These are phyloP conservation scores for Labeo rohita DNA, from an alignment of 2,113 vertebrate species.

Conservation along the genomic window DNA sequence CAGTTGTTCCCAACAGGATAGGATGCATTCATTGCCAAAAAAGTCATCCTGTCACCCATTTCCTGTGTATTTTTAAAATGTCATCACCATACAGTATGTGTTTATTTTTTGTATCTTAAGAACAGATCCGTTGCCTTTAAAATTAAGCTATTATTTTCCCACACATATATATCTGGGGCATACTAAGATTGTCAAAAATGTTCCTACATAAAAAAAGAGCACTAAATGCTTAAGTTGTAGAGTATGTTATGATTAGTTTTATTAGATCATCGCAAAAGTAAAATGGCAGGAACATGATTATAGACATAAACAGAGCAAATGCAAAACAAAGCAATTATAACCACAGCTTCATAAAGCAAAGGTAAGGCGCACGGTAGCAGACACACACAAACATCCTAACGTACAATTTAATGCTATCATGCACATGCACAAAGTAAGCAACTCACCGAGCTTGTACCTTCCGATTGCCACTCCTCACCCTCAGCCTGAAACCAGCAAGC, in stretches of 20 bases:
- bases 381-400: background rate
- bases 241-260: background rate
- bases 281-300: background rate
- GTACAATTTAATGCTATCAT: background rate
- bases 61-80: constrained; percentile 1
- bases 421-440: background rate
- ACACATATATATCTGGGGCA: background rate
- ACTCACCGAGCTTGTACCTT: constrained; percentile 73
- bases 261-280: background rate
- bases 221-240: background rate
- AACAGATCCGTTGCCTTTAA: background rate
- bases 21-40: background rate
- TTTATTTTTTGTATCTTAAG: background rate
- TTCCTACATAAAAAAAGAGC: background rate
- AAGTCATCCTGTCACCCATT: background rate
- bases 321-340: background rate
- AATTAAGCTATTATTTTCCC: background rate
- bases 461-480: constrained; percentile 62
- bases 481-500: constrained; percentile 65
- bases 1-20: background rate
- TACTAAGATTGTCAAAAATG: background rate
- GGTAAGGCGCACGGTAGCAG: background rate
- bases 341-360: background rate
- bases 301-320: background rate
- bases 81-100: background rate